phyloP scores from a whole-genome alignment of 53 echinoderm and acorn worm species.

The Stichopus horrens region DNA sequence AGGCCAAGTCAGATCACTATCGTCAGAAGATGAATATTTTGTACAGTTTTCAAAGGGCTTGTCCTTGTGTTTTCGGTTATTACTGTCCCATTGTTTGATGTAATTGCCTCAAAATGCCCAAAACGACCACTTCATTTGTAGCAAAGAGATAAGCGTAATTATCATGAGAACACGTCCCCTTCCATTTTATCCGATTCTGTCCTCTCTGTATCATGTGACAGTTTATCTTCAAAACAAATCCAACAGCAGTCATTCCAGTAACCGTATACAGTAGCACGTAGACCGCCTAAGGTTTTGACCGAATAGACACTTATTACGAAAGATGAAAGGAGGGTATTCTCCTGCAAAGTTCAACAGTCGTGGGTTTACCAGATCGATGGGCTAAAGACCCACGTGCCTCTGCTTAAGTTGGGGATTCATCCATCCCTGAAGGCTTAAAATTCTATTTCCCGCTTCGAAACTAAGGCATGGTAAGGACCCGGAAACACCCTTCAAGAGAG shows the following conservation, averaged over 20 bases:
- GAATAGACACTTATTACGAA: background rate
- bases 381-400: background rate
- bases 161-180: background rate
- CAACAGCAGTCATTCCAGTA: background rate
- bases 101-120: no score
- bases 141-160: background rate
- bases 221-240: background rate
- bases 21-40: background rate
- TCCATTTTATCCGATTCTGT: background rate
- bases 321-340: background rate
- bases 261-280: background rate
- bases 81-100: no score
- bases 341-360: background rate
- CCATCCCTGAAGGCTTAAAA: background rate
- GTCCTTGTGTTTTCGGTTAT: no score
- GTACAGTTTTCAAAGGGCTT: background rate
- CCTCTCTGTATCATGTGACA: background rate
- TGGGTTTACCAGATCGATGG: background rate
- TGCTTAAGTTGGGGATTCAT: background rate
- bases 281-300: background rate
- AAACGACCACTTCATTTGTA: no score
- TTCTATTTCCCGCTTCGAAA: background rate
- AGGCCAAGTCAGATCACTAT: background rate
- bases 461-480: background rate
- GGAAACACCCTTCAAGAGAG: background rate